Evolutionary conservation across 2,797 vertebrate genomes (phyloP).

Genomic region (Sebastiscus albofasciatus): DNA sequence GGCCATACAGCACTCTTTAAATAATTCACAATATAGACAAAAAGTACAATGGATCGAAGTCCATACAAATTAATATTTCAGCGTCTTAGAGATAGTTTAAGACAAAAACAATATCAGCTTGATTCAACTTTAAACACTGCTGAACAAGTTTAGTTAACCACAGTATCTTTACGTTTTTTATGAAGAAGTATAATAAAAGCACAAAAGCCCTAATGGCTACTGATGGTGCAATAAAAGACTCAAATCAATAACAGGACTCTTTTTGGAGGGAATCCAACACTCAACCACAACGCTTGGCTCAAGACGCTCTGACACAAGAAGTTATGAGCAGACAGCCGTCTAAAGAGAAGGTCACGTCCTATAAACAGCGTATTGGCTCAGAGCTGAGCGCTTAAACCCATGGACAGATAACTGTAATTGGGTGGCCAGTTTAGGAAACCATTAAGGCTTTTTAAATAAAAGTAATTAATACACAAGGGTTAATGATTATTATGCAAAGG

Average conservation of each 20-base stretch:
- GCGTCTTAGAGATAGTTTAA: not conserved
- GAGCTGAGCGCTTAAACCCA: slow-evolving; percentile 22
- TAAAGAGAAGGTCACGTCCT: slow-evolving; percentile 58
- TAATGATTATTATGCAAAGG: slow-evolving; percentile 40
- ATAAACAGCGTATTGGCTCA: slow-evolving; percentile 47
- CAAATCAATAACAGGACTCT: slow-evolving; percentile 64
- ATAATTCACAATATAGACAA: slow-evolving; percentile 32
- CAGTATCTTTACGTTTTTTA: slow-evolving; percentile 39
- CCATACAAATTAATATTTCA: slow-evolving; percentile 20
- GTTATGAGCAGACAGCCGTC: slow-evolving; percentile 45
- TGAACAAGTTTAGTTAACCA: slow-evolving; percentile 24
- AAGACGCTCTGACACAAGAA: slow-evolving; percentile 49
- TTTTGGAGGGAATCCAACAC: slow-evolving; percentile 67
- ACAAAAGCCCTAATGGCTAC: slow-evolving; percentile 45
- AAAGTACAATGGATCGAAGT: slow-evolving; percentile 8
- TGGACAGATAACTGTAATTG: slow-evolving; percentile 10
- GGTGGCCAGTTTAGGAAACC: not conserved
- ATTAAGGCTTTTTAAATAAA: slow-evolving; percentile 13
- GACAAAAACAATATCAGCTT: slow-evolving; percentile 11
- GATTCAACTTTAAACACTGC: slow-evolving; percentile 24
- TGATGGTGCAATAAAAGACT: slow-evolving; percentile 71
- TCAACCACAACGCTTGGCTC: slow-evolving; percentile 49
- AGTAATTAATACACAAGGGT: slow-evolving; percentile 43
- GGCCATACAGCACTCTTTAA: not conserved
- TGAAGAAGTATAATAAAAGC: slow-evolving; percentile 50